Evolutionary conservation across 2,888 invertebrate genomes (phyloP).

Genomic region (Eristalis pertinax): DNA sequence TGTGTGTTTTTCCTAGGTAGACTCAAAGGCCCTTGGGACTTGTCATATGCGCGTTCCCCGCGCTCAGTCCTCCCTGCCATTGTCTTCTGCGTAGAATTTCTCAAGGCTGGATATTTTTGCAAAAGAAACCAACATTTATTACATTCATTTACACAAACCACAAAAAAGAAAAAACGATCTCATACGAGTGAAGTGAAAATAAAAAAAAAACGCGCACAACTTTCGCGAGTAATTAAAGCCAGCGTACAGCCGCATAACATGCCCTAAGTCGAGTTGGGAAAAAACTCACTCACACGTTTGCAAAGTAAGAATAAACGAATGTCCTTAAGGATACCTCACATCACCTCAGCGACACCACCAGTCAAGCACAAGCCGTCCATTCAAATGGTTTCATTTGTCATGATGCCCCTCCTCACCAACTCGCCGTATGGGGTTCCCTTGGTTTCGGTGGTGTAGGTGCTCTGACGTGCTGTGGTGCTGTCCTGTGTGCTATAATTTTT

Average conservation of each 20-base stretch:
- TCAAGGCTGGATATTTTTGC: no score
- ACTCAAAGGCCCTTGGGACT: no score
- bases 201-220: no score
- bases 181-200: no score
- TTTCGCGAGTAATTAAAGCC: slow-evolving; percentile 44
- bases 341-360: not conserved
- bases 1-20: no score
- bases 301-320: not conserved
- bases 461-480: not conserved
- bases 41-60: no score
- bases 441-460: slow-evolving; percentile 9
- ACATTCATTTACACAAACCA: no score
- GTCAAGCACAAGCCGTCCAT: not conserved
- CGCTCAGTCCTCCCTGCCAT: no score
- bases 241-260: not conserved
- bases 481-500: slow-evolving; percentile 56
- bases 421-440: slow-evolving; percentile 38
- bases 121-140: no score
- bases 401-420: not conserved
- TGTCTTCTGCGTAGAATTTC: no score
- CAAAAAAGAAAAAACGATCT: no score
- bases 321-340: slow-evolving; percentile 31
- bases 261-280: not conserved
- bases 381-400: slow-evolving; percentile 65
- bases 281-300: not conserved